Evolutionary conservation across 2,113 vertebrate species (phyloP), one percentile per base, ranked within the genome.

Genomic region (Odocoileus virginianus): DNA sequence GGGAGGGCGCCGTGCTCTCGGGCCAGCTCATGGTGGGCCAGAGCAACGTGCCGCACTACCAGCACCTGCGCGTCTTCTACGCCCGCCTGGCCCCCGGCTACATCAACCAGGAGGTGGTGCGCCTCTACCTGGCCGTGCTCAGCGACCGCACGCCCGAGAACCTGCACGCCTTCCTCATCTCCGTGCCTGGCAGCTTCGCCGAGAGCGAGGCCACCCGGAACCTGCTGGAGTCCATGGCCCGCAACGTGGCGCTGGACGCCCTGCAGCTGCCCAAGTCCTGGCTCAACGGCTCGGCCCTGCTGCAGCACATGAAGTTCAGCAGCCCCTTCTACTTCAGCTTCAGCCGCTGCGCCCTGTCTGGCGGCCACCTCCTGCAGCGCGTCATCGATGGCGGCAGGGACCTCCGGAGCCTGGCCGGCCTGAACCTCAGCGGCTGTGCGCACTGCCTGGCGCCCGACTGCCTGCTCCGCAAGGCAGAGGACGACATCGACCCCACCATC

Each of bases 31-130:
- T 99, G 99, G 99, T 99, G 79, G 99, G 99, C 3, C 99, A 99
- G 99, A 99, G 99, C 99, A 99, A 99, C 0, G 99, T 99, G 79
- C 99, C 99, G 0, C 99, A 99, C 98, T 99, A 99, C 98, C 99
- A 99, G 98, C 99, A 99, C 98, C 99, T 99, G 89, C 99, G 99
- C 0, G 98, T 99, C 97, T 99, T 99, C 98, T 99, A 99, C 0
- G 99, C 99, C 17, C 99, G 99, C 97, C 98, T 99, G 98, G 99
- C 99, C 2, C 99, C 99, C 1, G 99, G 99, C 97, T 99, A 99
- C 1, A 99, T 99, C 86, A 99, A 99, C 97, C 99, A 99, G 98
- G 99, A 99, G 60, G 98, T 99, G 97, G 99, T 99, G 89, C 99
- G 99, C 50, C 99, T 99, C 16, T 99, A 99, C 98, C 98, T 99